These are phyloP conservation scores for Lamellibrachia luymesi DNA, from an alignment of 1,140 invertebrate species.

Conservation along the genomic window DNA sequence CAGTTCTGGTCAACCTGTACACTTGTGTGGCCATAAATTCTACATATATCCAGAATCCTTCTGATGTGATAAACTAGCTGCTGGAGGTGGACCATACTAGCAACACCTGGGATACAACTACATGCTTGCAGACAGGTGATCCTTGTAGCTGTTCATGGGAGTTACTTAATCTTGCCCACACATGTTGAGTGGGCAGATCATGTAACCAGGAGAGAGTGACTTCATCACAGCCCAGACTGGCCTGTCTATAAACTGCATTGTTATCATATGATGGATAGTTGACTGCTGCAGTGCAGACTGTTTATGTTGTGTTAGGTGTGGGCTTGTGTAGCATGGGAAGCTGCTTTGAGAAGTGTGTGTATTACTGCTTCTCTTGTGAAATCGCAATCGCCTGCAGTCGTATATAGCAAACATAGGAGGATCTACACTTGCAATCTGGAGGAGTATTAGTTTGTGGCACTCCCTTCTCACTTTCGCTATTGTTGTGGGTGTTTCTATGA, in stretches of 20 bases:
- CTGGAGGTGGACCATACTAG: background rate
- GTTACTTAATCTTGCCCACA: background rate
- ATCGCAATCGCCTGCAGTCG: background rate
- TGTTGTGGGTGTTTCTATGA: background rate
- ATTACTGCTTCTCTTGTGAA: background rate
- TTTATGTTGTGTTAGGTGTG: background rate
- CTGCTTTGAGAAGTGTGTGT: background rate
- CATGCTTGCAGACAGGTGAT: background rate
- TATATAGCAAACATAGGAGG: background rate
- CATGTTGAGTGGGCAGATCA: background rate
- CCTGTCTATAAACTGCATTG: background rate
- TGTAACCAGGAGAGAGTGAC: background rate
- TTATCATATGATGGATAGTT: background rate
- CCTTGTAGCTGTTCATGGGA: background rate
- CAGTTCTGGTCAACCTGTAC: background rate
- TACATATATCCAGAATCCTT: background rate
- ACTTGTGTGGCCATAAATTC: background rate
- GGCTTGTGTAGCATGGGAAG: background rate
- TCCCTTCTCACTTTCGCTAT: background rate
- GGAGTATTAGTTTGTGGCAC: background rate
- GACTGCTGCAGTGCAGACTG: background rate
- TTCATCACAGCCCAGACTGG: background rate
- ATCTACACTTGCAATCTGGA: background rate
- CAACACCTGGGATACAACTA: background rate
- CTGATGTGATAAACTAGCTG: background rate